Conservation (phyloP, 2,888 invertebrate species). For the Acanthosepion esculentum region DNA sequence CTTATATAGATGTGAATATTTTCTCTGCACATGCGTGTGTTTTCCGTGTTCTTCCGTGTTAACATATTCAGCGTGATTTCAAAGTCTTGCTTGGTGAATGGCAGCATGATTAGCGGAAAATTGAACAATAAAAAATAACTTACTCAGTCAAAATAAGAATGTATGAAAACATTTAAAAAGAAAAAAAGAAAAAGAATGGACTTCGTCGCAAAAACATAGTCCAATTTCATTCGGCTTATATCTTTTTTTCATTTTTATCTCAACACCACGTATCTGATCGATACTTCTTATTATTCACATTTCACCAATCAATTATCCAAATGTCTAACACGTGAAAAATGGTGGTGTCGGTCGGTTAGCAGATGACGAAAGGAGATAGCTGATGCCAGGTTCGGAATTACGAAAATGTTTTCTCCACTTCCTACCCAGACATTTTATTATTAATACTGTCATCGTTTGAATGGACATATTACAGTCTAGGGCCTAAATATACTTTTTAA, state of each 20-base stretch:
- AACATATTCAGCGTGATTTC: not conserved
- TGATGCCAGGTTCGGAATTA: not conserved
- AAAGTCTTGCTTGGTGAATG: not conserved
- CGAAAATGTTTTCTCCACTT: not conserved
- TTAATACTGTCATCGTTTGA: not conserved
- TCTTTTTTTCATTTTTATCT: not conserved
- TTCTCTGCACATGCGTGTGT: no score
- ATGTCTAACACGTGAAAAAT: slow-evolving; percentile 13
- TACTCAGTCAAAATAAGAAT: not conserved
- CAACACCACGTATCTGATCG: not conserved
- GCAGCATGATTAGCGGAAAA: not conserved
- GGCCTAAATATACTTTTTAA: not conserved
- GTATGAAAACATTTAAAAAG: not conserved
- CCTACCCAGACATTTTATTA: not conserved
- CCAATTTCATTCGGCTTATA: not conserved
- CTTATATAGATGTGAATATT: no score
- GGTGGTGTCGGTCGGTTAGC: not conserved
- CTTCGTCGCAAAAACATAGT: not conserved
- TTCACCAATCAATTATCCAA: slow-evolving; percentile 7
- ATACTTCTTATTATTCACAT: not conserved
- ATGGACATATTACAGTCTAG: not conserved
- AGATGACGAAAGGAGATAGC: not conserved
- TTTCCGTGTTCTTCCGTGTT: not conserved
- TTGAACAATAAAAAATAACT: not conserved
- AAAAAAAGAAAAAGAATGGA: not conserved